These are phyloP conservation scores for Aptenodytes forsteri DNA, from an alignment of 2,113 vertebrate species.

Conservation along the genomic window DNA sequence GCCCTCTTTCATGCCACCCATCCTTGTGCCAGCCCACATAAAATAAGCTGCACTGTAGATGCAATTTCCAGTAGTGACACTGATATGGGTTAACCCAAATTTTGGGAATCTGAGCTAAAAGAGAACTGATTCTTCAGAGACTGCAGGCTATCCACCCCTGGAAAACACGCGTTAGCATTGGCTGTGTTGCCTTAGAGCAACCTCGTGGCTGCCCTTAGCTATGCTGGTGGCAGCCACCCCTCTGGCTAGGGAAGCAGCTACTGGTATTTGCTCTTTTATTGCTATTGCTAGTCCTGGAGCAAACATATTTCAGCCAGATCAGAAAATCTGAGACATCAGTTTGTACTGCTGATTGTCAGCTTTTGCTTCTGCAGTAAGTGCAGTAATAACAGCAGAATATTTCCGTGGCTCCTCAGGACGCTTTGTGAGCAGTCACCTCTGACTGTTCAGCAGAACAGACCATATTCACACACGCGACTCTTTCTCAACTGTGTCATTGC, in stretches of 20 bases:
- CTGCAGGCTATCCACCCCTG: neutral
- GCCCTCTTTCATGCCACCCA: neutral
- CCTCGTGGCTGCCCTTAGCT: neutral
- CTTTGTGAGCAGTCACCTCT: neutral
- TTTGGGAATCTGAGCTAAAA: neutral
- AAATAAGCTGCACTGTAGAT: neutral
- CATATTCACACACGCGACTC: fast-evolving
- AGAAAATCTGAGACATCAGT: neutral
- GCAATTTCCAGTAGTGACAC: neutral
- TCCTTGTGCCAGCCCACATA: neutral
- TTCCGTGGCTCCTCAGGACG: neutral
- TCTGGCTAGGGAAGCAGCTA: neutral
- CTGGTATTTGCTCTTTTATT: neutral
- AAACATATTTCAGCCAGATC: neutral
- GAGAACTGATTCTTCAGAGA: neutral
- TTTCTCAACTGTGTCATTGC: neutral
- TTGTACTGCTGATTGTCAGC: neutral
- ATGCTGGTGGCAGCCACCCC: neutral
- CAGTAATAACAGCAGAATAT: neutral
- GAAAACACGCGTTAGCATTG: neutral
- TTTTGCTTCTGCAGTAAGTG: neutral
- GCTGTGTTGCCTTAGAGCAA: neutral
- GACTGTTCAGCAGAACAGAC: neutral
- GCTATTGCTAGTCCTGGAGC: neutral
- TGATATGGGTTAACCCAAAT: neutral